Conservation (phyloP, 2,888 invertebrate genomes). For the Tachina lurida region DNA sequence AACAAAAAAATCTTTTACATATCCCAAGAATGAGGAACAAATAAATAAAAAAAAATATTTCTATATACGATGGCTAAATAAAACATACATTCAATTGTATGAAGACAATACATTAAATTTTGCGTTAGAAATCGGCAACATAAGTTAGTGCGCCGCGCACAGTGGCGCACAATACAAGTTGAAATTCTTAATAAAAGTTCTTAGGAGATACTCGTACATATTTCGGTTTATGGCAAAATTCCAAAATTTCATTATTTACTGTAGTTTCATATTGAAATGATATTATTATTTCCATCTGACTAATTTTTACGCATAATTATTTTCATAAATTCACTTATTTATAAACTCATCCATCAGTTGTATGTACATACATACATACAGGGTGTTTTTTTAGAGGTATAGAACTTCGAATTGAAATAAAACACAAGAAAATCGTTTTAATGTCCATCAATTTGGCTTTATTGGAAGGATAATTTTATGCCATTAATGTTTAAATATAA, state of each 20-base stretch:
- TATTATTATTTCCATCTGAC: conserved; percentile 25
- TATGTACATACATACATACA: no score
- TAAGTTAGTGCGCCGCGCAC: neutral
- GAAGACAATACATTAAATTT: conserved; percentile 23
- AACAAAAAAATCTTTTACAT: conserved; percentile 61
- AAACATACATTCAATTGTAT: conserved; percentile 3
- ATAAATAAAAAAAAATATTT: neutral
- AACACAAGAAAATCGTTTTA: no score
- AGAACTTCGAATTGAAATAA: no score
- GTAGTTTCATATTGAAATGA: conserved; percentile 11
- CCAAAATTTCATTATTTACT: conserved; percentile 8
- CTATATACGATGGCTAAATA: neutral
- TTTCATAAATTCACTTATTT: conserved; percentile 23
- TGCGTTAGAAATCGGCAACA: conserved; percentile 1
- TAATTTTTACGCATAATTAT: conserved; percentile 19
- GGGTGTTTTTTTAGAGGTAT: no score
- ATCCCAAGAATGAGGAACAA: conserved; percentile 66
- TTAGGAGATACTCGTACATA: neutral
- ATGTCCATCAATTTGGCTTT: no score
- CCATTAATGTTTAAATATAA: no score
- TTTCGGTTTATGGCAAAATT: neutral
- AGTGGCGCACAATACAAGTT: conserved; percentile 7
- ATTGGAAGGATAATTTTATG: no score
- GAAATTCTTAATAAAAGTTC: neutral
- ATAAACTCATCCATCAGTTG: conserved; percentile 1